Base-by-base conservation (phyloP, 2,888 invertebrate genomes). In the Siphlonurus alternatus region DNA sequence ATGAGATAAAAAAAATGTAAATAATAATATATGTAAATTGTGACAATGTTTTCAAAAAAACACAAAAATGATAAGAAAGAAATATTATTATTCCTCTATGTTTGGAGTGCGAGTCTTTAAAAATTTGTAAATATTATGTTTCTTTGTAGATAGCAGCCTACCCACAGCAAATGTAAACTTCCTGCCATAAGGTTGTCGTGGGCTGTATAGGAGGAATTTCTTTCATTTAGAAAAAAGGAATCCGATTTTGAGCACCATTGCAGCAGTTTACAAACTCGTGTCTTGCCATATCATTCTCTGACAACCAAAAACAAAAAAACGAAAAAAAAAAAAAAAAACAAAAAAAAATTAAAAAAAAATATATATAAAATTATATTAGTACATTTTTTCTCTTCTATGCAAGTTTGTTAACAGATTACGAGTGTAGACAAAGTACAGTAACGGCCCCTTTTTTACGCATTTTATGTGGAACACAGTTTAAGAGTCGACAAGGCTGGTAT, bases 21-120 rank as follows among this genome's bases (percentile, higher is more conserved):
- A 64, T 65, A 65, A 65, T 63, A 56, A 60, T 64, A 64, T 64
- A 65, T 66, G 66, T 66, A 65, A 64, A 66, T 66, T 66, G 63
- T 66, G 64, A 63, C 63, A 54, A 54, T 53, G 56, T 22, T 63
- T 63, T 63, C 60, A 22, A 23, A 60, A 60, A 20, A 24, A 18
- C 2, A 60, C 3, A 10, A 60, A 60, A 60, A 60, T 3, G 23
- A 60, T 2, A 60, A 60, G 23, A 2, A 20, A 59, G 19, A 60
- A 38, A 10, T 38, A 38, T 38, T 64, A 53, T 53, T 20, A 65
- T 59, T 60, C 24, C 59, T 54, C 20, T 60, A 19, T 63, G 63
- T 63, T 65, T 60, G 65, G 64, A 22, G 38, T 64, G 22, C 56
- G 20, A 25, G 56, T 25, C 22, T 15, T 64, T 23, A 62, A 59